phyloP scores from a whole-genome alignment of 2,888 invertebrate genomes.

The Netelia fuscicornis region DNA sequence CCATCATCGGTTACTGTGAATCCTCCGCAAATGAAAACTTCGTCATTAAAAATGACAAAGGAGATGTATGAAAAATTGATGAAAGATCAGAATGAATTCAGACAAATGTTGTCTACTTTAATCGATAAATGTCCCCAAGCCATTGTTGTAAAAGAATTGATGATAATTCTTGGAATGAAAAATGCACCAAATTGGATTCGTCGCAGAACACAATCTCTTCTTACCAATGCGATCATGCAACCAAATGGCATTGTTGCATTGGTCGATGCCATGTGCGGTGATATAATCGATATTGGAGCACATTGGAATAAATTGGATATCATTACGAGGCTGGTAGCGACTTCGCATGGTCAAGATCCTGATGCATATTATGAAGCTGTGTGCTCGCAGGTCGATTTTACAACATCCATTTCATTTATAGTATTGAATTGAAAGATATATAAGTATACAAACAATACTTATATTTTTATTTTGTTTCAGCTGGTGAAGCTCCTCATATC shows the following conservation, averaged over 20 bases:
- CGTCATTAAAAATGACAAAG: conserved; percentile 86
- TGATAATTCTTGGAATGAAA: conserved; percentile 87
- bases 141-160: conserved; percentile 89
- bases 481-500: conserved; percentile 85
- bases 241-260: conserved; percentile 89
- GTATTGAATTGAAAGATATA: background rate
- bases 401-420: conserved; percentile 11
- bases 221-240: conserved; percentile 87
- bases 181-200: conserved; percentile 88
- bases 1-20: conserved; percentile 83
- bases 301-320: conserved; percentile 90
- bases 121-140: conserved; percentile 87
- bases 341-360: conserved; percentile 85
- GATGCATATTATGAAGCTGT: conserved; percentile 85
- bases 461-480: conserved; percentile 81
- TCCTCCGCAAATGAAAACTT: conserved; percentile 30
- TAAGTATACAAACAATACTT: conserved; percentile 4
- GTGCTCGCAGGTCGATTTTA: conserved; percentile 81
- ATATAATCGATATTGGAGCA: conserved; percentile 86
- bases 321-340: conserved; percentile 88
- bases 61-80: conserved; percentile 86
- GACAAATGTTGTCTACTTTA: conserved; percentile 85
- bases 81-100: conserved; percentile 86
- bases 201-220: conserved; percentile 87
- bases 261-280: conserved; percentile 88